These are phyloP conservation scores for Colaptes auratus DNA, from an alignment of 2,113 vertebrate species.

Conservation along the genomic window DNA sequence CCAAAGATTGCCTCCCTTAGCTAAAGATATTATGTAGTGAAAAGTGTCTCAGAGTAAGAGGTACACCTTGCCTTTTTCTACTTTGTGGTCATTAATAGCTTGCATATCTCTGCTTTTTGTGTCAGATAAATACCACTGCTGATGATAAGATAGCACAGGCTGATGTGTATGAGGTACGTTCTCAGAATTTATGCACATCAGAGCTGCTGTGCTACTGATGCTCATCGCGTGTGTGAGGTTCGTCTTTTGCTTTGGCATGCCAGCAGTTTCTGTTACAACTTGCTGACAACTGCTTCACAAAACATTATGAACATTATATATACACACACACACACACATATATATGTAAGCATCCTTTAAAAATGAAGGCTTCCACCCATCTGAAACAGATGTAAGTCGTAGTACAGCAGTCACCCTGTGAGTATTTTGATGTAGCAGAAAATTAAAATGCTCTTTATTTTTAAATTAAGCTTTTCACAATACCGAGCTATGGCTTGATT, in stretches of 20 bases:
- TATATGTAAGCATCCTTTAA: neutral
- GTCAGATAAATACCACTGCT: neutral
- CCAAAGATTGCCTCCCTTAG: neutral
- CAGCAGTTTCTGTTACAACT: neutral
- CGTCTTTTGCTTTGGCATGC: neutral
- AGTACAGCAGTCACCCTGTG: neutral
- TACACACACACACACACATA: no score
- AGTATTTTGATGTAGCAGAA: neutral
- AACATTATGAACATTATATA: neutral
- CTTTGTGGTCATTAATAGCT: neutral
- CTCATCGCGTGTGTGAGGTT: neutral
- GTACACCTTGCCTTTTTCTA: neutral
- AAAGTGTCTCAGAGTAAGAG: neutral
- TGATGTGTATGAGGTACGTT: neutral
- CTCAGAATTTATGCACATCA: neutral
- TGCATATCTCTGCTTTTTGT: neutral
- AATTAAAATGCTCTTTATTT: neutral
- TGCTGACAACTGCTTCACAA: neutral
- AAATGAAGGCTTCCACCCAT: neutral
- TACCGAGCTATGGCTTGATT: rapidly evolving
- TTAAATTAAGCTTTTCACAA: neutral
- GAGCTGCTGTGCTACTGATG: neutral
- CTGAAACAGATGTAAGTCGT: neutral
- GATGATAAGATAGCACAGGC: neutral
- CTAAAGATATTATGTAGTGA: neutral